Percentiles rank a stretch among this genome's conserved stretches.
These are phyloP conservation scores for Sinotaia quadrata DNA, from an alignment of 2,888 invertebrate genomes.

Conservation along the genomic window DNA sequence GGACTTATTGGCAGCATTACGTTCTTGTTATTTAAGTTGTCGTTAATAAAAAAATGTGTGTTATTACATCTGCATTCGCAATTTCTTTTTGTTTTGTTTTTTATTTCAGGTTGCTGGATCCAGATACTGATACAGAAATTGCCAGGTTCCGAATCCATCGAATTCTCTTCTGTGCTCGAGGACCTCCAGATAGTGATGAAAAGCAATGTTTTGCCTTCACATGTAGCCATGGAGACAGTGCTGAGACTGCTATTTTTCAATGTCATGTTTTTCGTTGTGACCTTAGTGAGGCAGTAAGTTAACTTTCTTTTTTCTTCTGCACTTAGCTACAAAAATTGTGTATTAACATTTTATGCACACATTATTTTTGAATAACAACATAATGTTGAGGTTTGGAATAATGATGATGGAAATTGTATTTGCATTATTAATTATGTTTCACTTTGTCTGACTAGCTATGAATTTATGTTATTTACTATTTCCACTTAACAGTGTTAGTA, in stretches of 20 bases:
- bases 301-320: background rate
- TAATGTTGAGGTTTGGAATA: too few species aligned
- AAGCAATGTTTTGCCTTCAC: constrained; percentile 98
- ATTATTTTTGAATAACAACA: too few species aligned
- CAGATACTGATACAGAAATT: constrained; percentile 84
- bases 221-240: constrained; percentile 92
- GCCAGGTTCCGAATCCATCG: constrained; percentile 91
- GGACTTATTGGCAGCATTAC: too few species aligned
- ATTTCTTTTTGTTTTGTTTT: constrained; percentile 9
- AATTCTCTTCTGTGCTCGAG: constrained; percentile 95
- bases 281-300: constrained; percentile 90
- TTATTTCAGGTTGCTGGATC: constrained; percentile 79
- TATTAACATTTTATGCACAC: too few species aligned
- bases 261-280: constrained; percentile 98
- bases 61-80: background rate
- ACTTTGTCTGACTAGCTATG: too few species aligned
- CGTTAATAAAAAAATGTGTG: too few species aligned
- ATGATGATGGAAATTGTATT: too few species aligned
- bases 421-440: too few species aligned
- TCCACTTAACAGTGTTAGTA: too few species aligned
- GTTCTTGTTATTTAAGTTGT: too few species aligned
- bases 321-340: too few species aligned
- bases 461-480: too few species aligned
- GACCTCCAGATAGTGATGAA: constrained; percentile 83
- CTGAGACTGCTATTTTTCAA: constrained; percentile 91